Conservation (phyloP, 2,888 invertebrate species). For the Molanna angustata region DNA sequence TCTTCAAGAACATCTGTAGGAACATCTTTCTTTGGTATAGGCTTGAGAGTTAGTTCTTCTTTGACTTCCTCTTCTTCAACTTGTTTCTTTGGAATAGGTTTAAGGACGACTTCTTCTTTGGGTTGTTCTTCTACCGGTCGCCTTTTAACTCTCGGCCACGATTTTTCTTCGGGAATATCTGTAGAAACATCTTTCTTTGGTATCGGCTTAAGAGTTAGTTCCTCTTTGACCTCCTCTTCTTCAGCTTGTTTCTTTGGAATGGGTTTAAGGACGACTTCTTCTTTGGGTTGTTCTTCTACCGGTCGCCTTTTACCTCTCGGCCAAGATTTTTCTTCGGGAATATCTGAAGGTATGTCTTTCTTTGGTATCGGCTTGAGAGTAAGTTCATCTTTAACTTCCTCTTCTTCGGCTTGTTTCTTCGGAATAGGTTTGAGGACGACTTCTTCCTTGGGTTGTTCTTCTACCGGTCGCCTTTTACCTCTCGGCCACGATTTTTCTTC, state of each 20-base stretch:
- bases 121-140: slow-evolving; percentile 38
- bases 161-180: slow-evolving; percentile 37
- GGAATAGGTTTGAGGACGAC: slow-evolving; percentile 30
- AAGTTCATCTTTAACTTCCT: slow-evolving; percentile 41
- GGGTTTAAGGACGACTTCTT: slow-evolving; percentile 31
- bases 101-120: slow-evolving; percentile 39
- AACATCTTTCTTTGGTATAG: slow-evolving; percentile 39
- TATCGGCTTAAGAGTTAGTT: slow-evolving; percentile 36
- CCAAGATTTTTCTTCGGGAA: slow-evolving; percentile 38
- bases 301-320: slow-evolving; percentile 39
- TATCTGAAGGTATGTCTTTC: slow-evolving; percentile 37
- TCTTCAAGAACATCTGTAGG: slow-evolving; percentile 37
- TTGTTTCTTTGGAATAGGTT: slow-evolving; percentile 42
- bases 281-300: slow-evolving; percentile 37
- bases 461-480: slow-evolving; percentile 30
- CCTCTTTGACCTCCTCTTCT: slow-evolving; percentile 40
- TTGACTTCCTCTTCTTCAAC: slow-evolving; percentile 37
- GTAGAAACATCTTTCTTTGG: slow-evolving; percentile 40
- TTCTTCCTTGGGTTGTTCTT: slow-evolving; percentile 32
- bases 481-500: slow-evolving; percentile 32
- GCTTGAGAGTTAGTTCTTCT: slow-evolving; percentile 46
- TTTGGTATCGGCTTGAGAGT: slow-evolving; percentile 35
- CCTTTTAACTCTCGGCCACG: slow-evolving; percentile 37
- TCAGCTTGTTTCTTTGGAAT: slow-evolving; percentile 39
- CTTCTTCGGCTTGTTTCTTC: slow-evolving; percentile 36